These are phyloP conservation scores for Lycopodina hypogea DNA, from an alignment of 37 sponge, comb jelly and placozoan species.

Conservation along the genomic window DNA sequence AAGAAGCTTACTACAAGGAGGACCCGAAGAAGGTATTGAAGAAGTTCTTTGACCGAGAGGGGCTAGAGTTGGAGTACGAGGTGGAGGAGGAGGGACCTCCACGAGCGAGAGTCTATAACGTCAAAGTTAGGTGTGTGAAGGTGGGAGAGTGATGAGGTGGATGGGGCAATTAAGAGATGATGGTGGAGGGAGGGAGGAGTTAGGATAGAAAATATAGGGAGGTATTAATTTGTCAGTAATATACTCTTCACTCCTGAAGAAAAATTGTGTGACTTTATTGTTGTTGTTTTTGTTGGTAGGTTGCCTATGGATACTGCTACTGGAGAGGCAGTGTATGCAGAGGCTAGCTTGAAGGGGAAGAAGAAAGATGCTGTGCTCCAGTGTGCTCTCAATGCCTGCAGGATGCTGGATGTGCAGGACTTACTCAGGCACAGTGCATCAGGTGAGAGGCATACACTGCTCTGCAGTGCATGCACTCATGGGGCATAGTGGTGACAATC, in stretches of 20 bases:
- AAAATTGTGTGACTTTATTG: too few relatives aligned
- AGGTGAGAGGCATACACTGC: conserved; percentile 9
- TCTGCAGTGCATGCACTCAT: not conserved
- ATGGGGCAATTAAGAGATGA: not conserved
- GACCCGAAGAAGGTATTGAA: conserved; percentile 90
- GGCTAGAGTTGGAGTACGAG: conserved; percentile 85
- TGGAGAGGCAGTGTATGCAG: conserved; percentile 76
- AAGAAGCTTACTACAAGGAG: conserved; percentile 82
- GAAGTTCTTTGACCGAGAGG: conserved; percentile 91
- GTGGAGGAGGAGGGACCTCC: conserved; percentile 60
- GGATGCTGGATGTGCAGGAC: conserved; percentile 79
- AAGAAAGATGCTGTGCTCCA: conserved; percentile 87
- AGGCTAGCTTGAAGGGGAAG: conserved; percentile 64
- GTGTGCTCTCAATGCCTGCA: conserved; percentile 89
- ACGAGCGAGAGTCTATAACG: conserved; percentile 28
- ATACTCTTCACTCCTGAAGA: too few relatives aligned
- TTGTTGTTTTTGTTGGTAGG: too few relatives aligned
- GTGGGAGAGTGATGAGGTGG: not conserved
- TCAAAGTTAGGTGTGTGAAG: conserved; percentile 42
- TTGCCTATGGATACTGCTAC: conserved; percentile 77
- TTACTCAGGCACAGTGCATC: conserved; percentile 60
- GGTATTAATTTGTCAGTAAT: not conserved
- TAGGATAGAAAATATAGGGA: not conserved
- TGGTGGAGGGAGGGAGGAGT: not conserved
- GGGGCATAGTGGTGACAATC: not conserved